phyloP scores from a whole-genome alignment of 2,888 invertebrate genomes.

The Sympetrum striolatum region DNA sequence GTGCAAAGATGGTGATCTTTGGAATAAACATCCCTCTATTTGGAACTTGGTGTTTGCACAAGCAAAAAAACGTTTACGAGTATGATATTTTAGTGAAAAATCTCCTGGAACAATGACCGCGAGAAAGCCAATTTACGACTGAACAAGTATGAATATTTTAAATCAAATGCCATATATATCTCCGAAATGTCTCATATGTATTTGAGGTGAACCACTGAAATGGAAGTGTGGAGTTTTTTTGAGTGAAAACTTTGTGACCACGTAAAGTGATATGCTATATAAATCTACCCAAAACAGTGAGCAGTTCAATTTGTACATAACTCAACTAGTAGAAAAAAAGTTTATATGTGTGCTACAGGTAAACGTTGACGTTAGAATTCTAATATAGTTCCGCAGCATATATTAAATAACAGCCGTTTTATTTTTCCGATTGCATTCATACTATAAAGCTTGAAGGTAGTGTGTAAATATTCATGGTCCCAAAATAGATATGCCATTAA shows the following conservation, averaged over 20 bases:
- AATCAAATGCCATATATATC: neutral
- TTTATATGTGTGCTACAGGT: neutral
- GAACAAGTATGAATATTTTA: neutral
- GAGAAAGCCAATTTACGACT: neutral
- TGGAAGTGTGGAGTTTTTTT: neutral
- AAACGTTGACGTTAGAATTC: neutral
- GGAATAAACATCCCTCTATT: neutral
- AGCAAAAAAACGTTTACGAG: neutral
- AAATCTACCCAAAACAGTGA: neutral
- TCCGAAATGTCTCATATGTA: neutral
- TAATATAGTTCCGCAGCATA: neutral
- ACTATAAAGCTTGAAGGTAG: neutral
- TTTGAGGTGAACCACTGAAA: neutral
- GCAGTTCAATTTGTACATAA: constrained; percentile 19
- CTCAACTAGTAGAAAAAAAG: neutral
- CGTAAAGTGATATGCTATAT: neutral
- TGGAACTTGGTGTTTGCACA: neutral
- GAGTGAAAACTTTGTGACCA: neutral
- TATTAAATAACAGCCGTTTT: neutral
- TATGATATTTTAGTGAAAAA: neutral
- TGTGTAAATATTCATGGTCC: neutral
- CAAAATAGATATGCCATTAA: neutral
- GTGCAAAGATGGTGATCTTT: constrained; percentile 15
- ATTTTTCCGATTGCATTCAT: neutral
- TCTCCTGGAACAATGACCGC: neutral